A percentile compares a stretch with the other conserved stretches of the same genome.
Evolutionary conservation across 1,140 invertebrate species (phyloP).

Genomic region (Nephila pilipes): DNA sequence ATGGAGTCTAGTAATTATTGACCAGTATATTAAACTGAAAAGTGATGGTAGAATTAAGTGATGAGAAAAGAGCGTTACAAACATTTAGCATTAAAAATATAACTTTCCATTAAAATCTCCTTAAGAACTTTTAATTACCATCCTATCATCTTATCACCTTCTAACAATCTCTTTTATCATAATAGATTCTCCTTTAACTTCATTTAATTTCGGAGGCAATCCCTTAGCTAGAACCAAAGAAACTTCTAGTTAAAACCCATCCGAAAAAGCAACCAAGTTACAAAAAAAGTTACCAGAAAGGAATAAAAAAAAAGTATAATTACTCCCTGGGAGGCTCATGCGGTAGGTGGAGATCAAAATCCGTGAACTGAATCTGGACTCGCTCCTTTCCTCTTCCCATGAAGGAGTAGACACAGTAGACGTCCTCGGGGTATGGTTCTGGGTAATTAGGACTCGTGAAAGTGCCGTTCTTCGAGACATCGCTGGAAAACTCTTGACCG

Average conservation of each 20-base stretch:
- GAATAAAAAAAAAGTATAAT: constrained; percentile 80
- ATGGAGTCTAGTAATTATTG: too few relatives aligned
- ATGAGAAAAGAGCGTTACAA: too few relatives aligned
- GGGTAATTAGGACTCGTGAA: constrained; percentile 90
- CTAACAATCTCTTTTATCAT: not conserved
- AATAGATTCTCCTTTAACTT: not conserved
- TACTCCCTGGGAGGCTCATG: constrained; percentile 85
- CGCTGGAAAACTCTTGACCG: constrained; percentile 89
- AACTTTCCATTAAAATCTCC: too few relatives aligned
- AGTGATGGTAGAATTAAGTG: too few relatives aligned
- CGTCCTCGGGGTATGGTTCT: constrained; percentile 87
- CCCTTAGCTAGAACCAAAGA: too few relatives aligned
- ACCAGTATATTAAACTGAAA: too few relatives aligned
- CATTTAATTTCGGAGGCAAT: not conserved
- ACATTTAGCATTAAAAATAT: too few relatives aligned
- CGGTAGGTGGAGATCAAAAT: constrained; percentile 86
- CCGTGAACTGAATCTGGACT: constrained; percentile 87
- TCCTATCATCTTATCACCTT: not conserved
- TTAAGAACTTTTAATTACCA: too few relatives aligned
- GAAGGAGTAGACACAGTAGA: constrained; percentile 92
- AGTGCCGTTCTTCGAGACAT: constrained; percentile 89
- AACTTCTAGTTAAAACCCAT: too few relatives aligned
- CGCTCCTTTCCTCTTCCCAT: constrained; percentile 90
- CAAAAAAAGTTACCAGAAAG: not conserved
- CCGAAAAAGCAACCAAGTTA: too few relatives aligned